phyloP scores from a whole-genome alignment of 2,113 vertebrate species.

The Neotoma lepida region DNA sequence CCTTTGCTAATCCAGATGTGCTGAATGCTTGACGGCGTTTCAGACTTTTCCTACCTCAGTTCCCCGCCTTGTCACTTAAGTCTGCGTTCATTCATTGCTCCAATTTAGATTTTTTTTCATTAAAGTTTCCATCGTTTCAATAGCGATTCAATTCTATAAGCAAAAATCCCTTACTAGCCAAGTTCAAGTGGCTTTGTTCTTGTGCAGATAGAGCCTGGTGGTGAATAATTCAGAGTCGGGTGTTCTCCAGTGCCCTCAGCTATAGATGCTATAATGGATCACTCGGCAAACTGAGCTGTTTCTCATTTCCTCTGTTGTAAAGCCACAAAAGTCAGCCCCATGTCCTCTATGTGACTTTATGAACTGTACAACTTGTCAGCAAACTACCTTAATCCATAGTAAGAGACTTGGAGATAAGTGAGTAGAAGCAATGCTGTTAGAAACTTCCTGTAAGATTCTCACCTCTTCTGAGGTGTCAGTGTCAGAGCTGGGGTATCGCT shows the following conservation, averaged over 20 bases:
- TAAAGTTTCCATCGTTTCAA: constrained; percentile 39
- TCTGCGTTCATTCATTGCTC: constrained; percentile 1
- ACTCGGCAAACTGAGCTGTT: background rate
- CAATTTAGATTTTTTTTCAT: constrained; percentile 14
- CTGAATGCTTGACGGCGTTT: background rate
- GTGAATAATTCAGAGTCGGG: background rate
- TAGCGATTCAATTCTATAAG: background rate
- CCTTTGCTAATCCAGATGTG: constrained; percentile 12
- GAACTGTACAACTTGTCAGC: constrained; percentile 6
- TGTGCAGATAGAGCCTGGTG: background rate
- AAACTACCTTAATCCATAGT: background rate
- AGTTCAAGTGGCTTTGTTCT: constrained; percentile 27
- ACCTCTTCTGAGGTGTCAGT: background rate
- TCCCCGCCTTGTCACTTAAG: constrained; percentile 11
- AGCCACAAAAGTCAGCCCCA: background rate
- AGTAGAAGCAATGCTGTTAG: background rate
- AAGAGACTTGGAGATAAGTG: background rate
- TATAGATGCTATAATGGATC: background rate
- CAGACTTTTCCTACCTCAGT: background rate
- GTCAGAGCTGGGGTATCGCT: background rate
- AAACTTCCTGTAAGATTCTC: background rate
- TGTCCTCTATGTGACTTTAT: background rate
- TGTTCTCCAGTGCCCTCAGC: background rate
- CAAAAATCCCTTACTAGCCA: background rate
- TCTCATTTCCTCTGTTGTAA: constrained; percentile 53